Percentiles rank a stretch among this genome's conserved stretches.
These are phyloP conservation scores for Drosophila sulfurigaster DNA, from an alignment of 1,140 invertebrate species.

Conservation along the genomic window DNA sequence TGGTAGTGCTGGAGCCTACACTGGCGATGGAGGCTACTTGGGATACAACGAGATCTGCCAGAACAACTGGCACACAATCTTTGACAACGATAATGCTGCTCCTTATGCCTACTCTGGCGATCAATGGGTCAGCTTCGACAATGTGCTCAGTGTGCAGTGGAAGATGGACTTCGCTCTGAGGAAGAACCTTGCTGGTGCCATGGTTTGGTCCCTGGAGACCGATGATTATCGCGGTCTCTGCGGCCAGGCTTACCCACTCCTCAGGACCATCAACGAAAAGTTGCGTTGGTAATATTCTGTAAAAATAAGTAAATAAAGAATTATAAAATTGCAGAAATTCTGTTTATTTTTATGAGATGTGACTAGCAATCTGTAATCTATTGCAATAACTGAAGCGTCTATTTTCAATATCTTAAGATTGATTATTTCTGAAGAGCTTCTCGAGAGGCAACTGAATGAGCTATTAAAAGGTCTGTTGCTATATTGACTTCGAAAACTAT, in stretches of 20 bases:
- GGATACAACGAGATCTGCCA: slow-evolving; percentile 91
- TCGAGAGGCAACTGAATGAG: no score
- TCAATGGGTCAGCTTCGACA: slow-evolving; percentile 85
- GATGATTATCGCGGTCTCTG: slow-evolving; percentile 91
- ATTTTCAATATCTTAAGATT: no score
- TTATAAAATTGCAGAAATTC: neutral
- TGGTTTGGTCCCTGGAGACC: slow-evolving; percentile 93
- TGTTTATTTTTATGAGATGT: neutral
- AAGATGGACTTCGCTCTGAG: slow-evolving; percentile 74
- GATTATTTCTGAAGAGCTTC: no score
- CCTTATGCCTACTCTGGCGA: slow-evolving; percentile 81
- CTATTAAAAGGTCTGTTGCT: no score
- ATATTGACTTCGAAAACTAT: no score
- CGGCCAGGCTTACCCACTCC: slow-evolving; percentile 85
- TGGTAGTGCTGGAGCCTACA: slow-evolving; percentile 89
- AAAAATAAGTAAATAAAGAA: slow-evolving; percentile 1
- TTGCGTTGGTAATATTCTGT: slow-evolving; percentile 79
- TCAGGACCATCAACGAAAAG: slow-evolving; percentile 76
- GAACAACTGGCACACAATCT: slow-evolving; percentile 68
- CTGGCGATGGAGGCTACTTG: slow-evolving; percentile 88
- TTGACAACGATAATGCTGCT: slow-evolving; percentile 53
- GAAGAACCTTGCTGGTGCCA: slow-evolving; percentile 89
- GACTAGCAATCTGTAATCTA: no score
- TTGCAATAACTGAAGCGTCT: no score
- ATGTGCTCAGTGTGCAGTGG: slow-evolving; percentile 80